These are phyloP conservation scores for Ptilodon capucinus DNA, from an alignment of 2,888 invertebrate species.

Conservation along the genomic window DNA sequence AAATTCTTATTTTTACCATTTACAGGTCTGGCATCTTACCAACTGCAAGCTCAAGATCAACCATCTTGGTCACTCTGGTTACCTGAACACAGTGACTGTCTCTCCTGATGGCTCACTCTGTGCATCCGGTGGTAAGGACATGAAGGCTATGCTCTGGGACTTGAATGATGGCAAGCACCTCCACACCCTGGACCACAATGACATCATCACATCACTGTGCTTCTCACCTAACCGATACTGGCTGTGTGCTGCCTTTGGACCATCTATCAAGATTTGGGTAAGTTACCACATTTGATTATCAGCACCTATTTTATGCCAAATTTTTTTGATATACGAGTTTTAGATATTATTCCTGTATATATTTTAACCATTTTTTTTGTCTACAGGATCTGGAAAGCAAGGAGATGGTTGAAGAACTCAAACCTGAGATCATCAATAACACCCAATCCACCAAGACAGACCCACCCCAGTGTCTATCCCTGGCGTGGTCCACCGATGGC, in stretches of 20 bases:
- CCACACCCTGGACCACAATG: slow-evolving; percentile 99
- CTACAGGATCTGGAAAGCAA: slow-evolving; percentile 97
- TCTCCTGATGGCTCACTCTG: slow-evolving; percentile 99
- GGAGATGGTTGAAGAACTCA: slow-evolving; percentile 99
- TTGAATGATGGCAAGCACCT: slow-evolving; percentile 99
- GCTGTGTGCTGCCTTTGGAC: slow-evolving; percentile 99
- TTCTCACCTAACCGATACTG: slow-evolving; percentile 99
- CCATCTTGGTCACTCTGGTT: slow-evolving; percentile 98
- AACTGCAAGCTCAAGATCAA: slow-evolving; percentile 99
- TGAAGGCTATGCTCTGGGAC: slow-evolving; percentile 99
- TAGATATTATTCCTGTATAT: not conserved
- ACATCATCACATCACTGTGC: slow-evolving; percentile 98
- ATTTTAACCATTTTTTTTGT: slow-evolving; percentile 9
- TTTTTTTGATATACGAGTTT: not conserved
- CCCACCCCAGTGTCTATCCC: slow-evolving; percentile 97
- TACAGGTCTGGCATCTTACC: slow-evolving; percentile 97
- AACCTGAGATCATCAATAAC: slow-evolving; percentile 94
- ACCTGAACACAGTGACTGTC: slow-evolving; percentile 99
- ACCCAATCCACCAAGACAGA: slow-evolving; percentile 91
- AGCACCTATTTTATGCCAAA: slow-evolving; percentile 3
- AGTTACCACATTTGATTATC: slow-evolving; percentile 39
- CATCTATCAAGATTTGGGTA: slow-evolving; percentile 99
- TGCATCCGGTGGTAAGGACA: slow-evolving; percentile 99
- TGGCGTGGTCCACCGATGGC: slow-evolving; percentile 99
- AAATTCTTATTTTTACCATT: slow-evolving; percentile 8